phyloP scores from a whole-genome alignment of 1,140 invertebrate genomes.

The Orchesella cincta region DNA sequence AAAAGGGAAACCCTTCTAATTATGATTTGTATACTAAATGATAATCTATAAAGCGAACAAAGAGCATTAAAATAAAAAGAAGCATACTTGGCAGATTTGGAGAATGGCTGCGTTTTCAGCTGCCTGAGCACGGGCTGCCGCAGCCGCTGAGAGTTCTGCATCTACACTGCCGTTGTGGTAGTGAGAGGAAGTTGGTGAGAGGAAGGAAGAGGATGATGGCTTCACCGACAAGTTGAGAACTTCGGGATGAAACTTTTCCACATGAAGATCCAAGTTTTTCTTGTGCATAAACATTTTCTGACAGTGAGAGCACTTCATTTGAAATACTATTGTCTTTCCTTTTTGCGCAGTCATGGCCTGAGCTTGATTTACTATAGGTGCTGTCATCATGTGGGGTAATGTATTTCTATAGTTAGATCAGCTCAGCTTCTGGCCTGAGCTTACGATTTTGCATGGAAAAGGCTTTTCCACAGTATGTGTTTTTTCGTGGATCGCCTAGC shows the following conservation, averaged over 20 bases:
- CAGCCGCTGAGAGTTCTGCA: neutral
- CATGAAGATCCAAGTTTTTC: slow-evolving; percentile 17
- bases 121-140: neutral
- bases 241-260: slow-evolving; percentile 27
- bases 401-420: too few species aligned
- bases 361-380: slow-evolving; percentile 12
- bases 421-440: neutral
- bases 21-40: too few species aligned
- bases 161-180: neutral
- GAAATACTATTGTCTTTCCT: slow-evolving; percentile 24
- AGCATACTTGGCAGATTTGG: too few species aligned
- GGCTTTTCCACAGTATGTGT: slow-evolving; percentile 26
- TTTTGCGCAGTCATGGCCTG: slow-evolving; percentile 15
- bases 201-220: neutral
- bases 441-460: slow-evolving; percentile 3
- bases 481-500: slow-evolving; percentile 20
- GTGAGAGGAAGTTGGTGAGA: neutral
- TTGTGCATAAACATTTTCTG: slow-evolving; percentile 27
- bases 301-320: slow-evolving; percentile 32
- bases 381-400: too few species aligned
- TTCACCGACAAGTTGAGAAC: slow-evolving; percentile 21
- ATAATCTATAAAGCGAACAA: too few species aligned
- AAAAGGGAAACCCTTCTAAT: too few species aligned
- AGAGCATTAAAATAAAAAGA: too few species aligned
- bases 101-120: slow-evolving; percentile 17